phyloP scores from a whole-genome alignment of 2,888 invertebrate genomes.

The Prostheceraeus crozeri region DNA sequence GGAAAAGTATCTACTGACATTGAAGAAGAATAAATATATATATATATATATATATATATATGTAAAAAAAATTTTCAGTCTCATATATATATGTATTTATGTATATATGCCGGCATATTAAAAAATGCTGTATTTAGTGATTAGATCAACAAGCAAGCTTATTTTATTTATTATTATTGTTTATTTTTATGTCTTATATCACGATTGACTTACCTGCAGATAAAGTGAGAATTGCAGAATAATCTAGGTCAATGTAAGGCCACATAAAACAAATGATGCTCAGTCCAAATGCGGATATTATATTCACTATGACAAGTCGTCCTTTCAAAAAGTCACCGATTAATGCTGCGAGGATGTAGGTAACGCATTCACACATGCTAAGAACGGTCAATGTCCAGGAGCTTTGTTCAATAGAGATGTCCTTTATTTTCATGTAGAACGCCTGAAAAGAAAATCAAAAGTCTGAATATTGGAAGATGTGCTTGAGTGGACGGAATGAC shows the following conservation, averaged over 20 bases:
- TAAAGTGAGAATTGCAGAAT: constrained; percentile 42
- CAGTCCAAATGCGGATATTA: constrained; percentile 42
- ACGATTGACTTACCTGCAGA: constrained; percentile 43
- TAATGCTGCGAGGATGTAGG: constrained; percentile 44
- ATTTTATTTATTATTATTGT: too few species aligned
- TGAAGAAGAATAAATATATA: too few species aligned
- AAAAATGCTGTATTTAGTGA: too few species aligned
- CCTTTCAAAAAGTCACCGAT: constrained; percentile 46
- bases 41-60: too few species aligned
- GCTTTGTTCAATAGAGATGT: constrained; percentile 40
- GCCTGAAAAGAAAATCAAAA: constrained; percentile 41
- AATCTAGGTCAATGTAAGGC: constrained; percentile 44
- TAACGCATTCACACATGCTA: constrained; percentile 44
- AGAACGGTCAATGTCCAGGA: constrained; percentile 44
- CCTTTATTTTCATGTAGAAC: constrained; percentile 45
- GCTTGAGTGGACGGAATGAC: too few species aligned
- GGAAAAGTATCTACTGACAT: too few species aligned
- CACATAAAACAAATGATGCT: constrained; percentile 44
- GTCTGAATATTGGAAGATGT: constrained; percentile 4
- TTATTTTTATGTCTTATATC: too few species aligned
- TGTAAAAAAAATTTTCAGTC: too few species aligned
- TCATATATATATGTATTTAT: too few species aligned
- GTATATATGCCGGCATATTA: too few species aligned
- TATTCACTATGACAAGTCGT: constrained; percentile 43
- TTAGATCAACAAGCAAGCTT: too few species aligned